These are phyloP conservation scores for Alentia gelatinosa DNA, from an alignment of 2,888 invertebrate genomes.

Conservation along the genomic window DNA sequence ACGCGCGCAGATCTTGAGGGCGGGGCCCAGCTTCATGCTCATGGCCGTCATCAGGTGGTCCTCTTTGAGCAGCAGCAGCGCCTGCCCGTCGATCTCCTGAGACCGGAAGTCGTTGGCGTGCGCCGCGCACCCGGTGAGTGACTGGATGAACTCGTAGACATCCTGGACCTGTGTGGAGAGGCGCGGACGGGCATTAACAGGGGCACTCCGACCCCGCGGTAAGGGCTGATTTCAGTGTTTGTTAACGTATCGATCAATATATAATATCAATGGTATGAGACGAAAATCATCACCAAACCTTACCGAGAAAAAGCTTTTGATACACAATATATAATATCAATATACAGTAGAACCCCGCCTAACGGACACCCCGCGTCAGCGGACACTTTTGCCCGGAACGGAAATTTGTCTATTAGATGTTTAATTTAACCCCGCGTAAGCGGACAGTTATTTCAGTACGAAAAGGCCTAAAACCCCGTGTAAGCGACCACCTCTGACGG, in stretches of 20 bases:
- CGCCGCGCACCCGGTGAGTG: conserved; percentile 92
- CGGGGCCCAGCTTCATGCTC: conserved; percentile 97
- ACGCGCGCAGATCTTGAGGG: conserved; percentile 95
- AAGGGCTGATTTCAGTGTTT: conserved; percentile 50
- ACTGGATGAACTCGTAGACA: conserved; percentile 92
- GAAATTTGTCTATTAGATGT: no score
- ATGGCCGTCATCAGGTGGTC: conserved; percentile 97
- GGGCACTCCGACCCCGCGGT: conserved; percentile 49
- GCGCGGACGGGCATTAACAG: no score
- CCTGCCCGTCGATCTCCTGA: conserved; percentile 97
- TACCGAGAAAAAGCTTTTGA: no score
- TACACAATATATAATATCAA: no score
- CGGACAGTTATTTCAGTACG: no score
- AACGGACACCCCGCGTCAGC: no score
- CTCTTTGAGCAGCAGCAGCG: conserved; percentile 93
- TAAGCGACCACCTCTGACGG: no score
- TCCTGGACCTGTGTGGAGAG: conserved; percentile 85
- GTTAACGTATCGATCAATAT: neutral
- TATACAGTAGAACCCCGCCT: no score
- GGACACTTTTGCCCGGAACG: no score
- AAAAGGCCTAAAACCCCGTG: no score
- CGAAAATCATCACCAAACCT: no score
- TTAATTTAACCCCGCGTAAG: no score
- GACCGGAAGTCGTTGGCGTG: conserved; percentile 96
- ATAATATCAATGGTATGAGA: neutral